Base-by-base conservation (phyloP, 2,113 vertebrate genomes). In the Corapipo altera region DNA sequence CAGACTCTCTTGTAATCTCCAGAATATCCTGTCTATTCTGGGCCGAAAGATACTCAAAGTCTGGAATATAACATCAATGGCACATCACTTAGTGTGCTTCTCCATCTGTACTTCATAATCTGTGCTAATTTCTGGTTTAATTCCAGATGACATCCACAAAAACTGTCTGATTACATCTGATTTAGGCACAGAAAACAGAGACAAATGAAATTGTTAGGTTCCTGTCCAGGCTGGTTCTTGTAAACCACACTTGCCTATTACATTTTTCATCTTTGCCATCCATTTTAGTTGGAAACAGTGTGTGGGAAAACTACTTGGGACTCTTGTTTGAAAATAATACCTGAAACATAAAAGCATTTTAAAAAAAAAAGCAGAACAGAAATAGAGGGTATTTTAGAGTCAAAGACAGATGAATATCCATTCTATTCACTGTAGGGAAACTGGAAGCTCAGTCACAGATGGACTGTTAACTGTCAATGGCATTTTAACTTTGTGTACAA, bases 41-140 rank as follows among this genome's bases (percentile, higher is more conserved):
- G 19, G 20, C 2, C 1, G 48, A 81, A 59, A 86, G 8, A 8
- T 72, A 44, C 32, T 48, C 2, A 28, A 52, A 86, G 58, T 4
- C 8, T 61, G 22, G 18, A 89, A 20, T 71, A 48, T 33, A 44
- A 4, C 3, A 8, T 51, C 8, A 28, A 57, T 52, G 28, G 12
- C 18, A 17, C 0, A 0, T 33, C 58, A 86, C 2, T 62, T 74
- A 67, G 9, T 32, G 2, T 46, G 16, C 19, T 74, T 93, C 54
- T 71, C 23, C 4, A 4, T 35, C 44, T 73, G 13, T 54, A 62
- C 24, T 66, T 62, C 26, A 28, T 70, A 64, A 86, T 80, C 33
- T 48, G 15, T 43, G 9, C 1, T 48, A 28, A 78, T 67, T 72
- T 75, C 48, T 65, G 12, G 1, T 72, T 82, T 91, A 28, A 6